Percentiles rank a stretch among this genome's conserved stretches.
These are phyloP conservation scores for Heterotis niloticus DNA, from an alignment of 2,113 vertebrate genomes.

Conservation along the genomic window DNA sequence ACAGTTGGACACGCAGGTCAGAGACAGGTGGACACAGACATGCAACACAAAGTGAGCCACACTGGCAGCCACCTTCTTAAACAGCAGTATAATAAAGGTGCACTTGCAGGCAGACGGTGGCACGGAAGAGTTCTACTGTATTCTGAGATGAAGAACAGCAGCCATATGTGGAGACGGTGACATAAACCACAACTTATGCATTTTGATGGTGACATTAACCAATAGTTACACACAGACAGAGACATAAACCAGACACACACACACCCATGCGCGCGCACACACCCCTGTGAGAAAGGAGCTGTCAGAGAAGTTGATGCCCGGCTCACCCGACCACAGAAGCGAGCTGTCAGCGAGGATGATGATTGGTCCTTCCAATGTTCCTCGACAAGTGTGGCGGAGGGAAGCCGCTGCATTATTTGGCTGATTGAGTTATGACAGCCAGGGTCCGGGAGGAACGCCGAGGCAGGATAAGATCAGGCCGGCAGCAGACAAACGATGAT, in stretches of 20 bases:
- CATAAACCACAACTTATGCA: conserved; percentile 8
- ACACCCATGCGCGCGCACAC: not conserved
- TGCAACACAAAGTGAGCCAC: conserved; percentile 51
- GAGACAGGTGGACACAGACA: conserved; percentile 52
- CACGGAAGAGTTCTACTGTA: not conserved
- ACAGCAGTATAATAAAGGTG: not conserved
- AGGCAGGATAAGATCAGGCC: conserved; percentile 71
- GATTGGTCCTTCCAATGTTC: conserved; percentile 73
- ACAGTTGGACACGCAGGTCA: too few species aligned
- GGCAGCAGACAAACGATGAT: conserved; percentile 98
- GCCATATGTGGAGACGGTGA: not conserved
- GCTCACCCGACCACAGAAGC: conserved; percentile 43
- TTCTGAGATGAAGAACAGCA: not conserved
- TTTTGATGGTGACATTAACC: conserved; percentile 11
- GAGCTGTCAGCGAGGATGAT: conserved; percentile 77
- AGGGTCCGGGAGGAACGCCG: conserved; percentile 77
- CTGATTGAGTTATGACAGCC: conserved; percentile 99
- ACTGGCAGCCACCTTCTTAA: conserved; percentile 55
- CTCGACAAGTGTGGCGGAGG: conserved; percentile 73
- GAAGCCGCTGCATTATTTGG: conserved; percentile 75
- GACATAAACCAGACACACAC: not conserved
- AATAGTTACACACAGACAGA: conserved; percentile 16
- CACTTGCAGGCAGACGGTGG: not conserved
- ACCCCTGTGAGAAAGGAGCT: not conserved
- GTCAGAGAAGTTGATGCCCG: not conserved